A percentile compares a stretch with the other conserved stretches of the same genome.
Evolutionary conservation across 2,797 vertebrate genomes (phyloP).

Genomic region (Enteromius thamalakanensis): DNA sequence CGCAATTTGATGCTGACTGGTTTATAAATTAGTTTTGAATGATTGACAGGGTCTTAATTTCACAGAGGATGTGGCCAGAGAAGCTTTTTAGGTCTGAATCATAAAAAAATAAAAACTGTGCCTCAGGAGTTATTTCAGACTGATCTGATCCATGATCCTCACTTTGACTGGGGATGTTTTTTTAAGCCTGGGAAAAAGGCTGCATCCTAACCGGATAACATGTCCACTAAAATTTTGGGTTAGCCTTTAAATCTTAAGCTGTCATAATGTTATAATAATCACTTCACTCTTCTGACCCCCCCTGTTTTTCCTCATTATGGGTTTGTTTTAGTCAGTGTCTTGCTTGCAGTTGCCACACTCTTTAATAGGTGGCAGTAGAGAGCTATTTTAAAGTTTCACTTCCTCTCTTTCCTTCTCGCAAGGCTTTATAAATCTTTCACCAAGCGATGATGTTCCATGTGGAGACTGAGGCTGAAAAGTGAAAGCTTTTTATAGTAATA

Average conservation of each 20-base stretch:
- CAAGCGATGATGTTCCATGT: constrained; percentile 51
- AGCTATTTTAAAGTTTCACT: constrained; percentile 59
- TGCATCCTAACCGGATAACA: background rate
- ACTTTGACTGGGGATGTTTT: background rate
- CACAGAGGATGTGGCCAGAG: constrained; percentile 25
- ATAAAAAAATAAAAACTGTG: constrained; percentile 1
- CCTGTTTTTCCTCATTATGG: background rate
- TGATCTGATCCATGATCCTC: constrained; percentile 33
- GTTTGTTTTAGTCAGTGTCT: background rate
- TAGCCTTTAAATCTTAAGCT: constrained; percentile 31
- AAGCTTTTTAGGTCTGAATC: constrained; percentile 3
- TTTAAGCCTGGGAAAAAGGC: constrained; percentile 10
- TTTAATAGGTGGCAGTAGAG: constrained; percentile 73
- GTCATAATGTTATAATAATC: constrained; percentile 36
- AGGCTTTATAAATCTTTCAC: constrained; percentile 46
- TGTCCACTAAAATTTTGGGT: constrained; percentile 5
- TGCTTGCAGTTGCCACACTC: constrained; percentile 34
- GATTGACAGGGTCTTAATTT: constrained; percentile 32
- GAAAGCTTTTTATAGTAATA: constrained; percentile 51
- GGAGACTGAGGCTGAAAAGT: constrained; percentile 27
- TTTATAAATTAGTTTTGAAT: constrained; percentile 38
- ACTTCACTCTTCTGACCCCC: constrained; percentile 10
- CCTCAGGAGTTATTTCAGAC: constrained; percentile 10
- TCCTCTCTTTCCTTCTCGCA: constrained; percentile 30
- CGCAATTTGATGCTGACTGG: constrained; percentile 38